These are phyloP conservation scores for Cyrtorhinus lividipennis DNA, from an alignment of 1,140 invertebrate genomes.

Conservation along the genomic window DNA sequence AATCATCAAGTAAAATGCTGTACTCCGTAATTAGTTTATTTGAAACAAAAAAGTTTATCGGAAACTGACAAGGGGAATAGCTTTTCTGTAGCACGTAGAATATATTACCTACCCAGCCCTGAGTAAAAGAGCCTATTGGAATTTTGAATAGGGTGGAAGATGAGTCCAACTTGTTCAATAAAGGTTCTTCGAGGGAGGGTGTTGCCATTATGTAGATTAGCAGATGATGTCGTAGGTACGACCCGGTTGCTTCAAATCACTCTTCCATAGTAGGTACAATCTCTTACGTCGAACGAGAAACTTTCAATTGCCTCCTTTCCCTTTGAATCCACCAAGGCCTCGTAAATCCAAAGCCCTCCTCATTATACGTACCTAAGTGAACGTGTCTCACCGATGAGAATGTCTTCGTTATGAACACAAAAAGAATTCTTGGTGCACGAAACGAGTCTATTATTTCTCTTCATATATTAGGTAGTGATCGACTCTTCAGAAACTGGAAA, in stretches of 20 bases:
- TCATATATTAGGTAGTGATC: too few relatives aligned
- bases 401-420: too few relatives aligned
- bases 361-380: too few relatives aligned
- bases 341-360: too few relatives aligned
- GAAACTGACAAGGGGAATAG: neutral
- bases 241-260: neutral
- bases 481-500: too few relatives aligned
- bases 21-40: neutral
- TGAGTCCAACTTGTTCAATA: constrained; percentile 9
- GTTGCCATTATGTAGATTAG: constrained; percentile 6
- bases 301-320: neutral
- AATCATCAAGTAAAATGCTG: too few relatives aligned
- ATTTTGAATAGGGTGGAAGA: constrained; percentile 8
- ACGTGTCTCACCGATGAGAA: too few relatives aligned
- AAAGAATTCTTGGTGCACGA: too few relatives aligned
- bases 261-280: neutral
- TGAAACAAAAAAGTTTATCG: constrained; percentile 3
- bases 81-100: neutral
- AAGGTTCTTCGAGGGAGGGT: constrained; percentile 1
- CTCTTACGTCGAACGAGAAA: neutral
- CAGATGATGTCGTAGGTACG: neutral
- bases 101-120: neutral
- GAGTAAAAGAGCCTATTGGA: neutral
- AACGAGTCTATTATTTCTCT: too few relatives aligned
- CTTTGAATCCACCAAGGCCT: too few relatives aligned